A percentile compares a stretch with the other conserved stretches of the same genome.
Evolutionary conservation across 2,797 vertebrate species (phyloP).

Genomic region (Pterois miles): DNA sequence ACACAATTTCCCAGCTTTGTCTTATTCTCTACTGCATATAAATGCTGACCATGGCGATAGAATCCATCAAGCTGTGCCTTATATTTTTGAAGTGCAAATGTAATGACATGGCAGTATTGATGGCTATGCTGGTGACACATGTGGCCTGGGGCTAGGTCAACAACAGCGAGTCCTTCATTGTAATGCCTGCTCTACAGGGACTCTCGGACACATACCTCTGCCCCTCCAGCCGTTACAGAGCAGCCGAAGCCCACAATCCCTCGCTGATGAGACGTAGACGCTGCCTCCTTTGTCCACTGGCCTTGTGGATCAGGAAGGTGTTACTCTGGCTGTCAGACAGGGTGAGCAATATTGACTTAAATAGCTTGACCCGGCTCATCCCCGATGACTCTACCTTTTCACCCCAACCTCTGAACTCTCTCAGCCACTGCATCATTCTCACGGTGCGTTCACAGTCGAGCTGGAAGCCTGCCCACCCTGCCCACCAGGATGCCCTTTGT

Average conservation of each 20-base stretch:
- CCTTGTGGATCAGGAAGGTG: conserved; percentile 77
- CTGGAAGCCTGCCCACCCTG: conserved; percentile 65
- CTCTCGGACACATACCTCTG: conserved; percentile 65
- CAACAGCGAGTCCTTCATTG: conserved; percentile 73
- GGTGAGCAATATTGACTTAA: conserved; percentile 77
- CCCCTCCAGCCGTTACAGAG: conserved; percentile 55
- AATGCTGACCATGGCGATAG: conserved; percentile 9
- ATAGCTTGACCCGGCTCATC: conserved; percentile 77
- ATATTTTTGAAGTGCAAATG: conserved; percentile 84
- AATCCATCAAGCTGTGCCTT: conserved; percentile 31
- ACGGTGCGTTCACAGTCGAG: conserved; percentile 28
- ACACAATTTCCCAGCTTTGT: not conserved
- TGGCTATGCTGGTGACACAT: conserved; percentile 78
- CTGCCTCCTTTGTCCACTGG: conserved; percentile 69
- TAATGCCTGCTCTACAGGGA: conserved; percentile 75
- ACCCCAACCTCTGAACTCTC: conserved; percentile 65
- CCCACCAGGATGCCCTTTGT: conserved; percentile 65
- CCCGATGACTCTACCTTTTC: conserved; percentile 69
- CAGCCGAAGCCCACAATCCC: conserved; percentile 65
- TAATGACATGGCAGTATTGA: conserved; percentile 73
- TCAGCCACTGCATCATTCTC: conserved; percentile 42
- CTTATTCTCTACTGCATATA: not conserved
- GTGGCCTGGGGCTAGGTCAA: conserved; percentile 84
- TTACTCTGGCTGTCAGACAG: conserved; percentile 76
- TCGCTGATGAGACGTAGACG: conserved; percentile 65